A percentile compares a stretch with the other conserved stretches of the same genome.
phyloP scores from a whole-genome alignment of 2,113 vertebrate species.

The Toxotes jaculatrix region DNA sequence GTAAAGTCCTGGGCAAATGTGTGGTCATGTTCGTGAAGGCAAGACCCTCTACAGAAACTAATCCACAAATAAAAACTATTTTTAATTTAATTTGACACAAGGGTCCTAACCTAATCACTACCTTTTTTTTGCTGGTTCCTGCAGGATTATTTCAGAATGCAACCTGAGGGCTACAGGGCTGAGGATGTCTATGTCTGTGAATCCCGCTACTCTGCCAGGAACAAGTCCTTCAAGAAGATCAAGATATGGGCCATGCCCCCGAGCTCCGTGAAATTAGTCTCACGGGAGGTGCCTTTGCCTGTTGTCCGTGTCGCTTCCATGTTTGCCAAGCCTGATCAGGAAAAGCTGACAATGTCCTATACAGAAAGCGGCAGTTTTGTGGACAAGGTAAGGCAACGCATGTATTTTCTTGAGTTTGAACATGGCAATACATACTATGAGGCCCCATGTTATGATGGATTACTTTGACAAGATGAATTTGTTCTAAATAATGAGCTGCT shows the following conservation, averaged over 20 bases:
- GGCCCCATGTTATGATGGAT: no score
- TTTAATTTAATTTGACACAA: not conserved
- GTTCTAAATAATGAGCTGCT: not conserved
- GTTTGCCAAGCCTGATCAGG: constrained; percentile 93
- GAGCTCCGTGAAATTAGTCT: constrained; percentile 88
- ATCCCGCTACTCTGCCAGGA: constrained; percentile 93
- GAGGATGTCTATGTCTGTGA: constrained; percentile 97
- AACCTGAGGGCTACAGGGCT: constrained; percentile 91
- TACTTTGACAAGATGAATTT: not conserved
- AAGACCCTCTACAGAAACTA: constrained; percentile 19
- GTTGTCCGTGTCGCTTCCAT: constrained; percentile 97
- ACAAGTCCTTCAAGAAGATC: constrained; percentile 97
- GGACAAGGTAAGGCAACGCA: constrained; percentile 80
- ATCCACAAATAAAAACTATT: not conserved
- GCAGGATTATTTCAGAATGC: constrained; percentile 97
- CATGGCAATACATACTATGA: no score
- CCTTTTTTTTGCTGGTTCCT: not conserved
- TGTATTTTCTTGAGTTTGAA: not conserved
- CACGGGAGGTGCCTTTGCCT: constrained; percentile 91
- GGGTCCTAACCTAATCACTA: not conserved
- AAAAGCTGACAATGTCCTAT: constrained; percentile 87
- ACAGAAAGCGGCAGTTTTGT: constrained; percentile 77
- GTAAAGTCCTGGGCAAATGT: constrained; percentile 96
- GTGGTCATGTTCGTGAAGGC: constrained; percentile 99
- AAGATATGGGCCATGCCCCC: constrained; percentile 95